These are phyloP conservation scores for Electrona antarctica DNA, from an alignment of 2,113 vertebrate genomes.

Conservation along the genomic window DNA sequence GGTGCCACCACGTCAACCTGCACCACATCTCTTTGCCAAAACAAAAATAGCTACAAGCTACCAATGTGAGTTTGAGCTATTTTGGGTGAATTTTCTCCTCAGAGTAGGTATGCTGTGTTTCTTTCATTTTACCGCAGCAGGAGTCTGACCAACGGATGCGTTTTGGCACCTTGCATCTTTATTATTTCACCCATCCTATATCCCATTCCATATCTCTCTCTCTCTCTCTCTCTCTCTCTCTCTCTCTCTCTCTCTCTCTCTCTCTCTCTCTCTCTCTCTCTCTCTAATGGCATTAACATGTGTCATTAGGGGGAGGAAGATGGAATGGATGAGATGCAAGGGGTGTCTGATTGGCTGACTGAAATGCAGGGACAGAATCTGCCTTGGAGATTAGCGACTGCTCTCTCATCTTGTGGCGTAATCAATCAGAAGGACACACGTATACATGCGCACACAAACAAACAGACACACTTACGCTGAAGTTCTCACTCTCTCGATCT, in stretches of 20 bases:
- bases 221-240: constrained; percentile 14
- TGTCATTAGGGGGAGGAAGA: constrained; percentile 9
- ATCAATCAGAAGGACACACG: background rate
- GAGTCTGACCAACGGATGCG: too few relatives aligned
- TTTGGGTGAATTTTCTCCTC: background rate
- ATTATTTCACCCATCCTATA: background rate
- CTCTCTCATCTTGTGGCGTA: background rate
- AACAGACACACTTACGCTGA: too few relatives aligned
- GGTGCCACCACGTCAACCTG: too few relatives aligned
- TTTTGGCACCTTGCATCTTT: background rate
- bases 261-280: constrained; percentile 5
- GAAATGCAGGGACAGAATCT: background rate
- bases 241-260: constrained; percentile 11
- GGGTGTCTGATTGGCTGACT: constrained; percentile 14
- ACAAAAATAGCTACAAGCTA: too few relatives aligned
- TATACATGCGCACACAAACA: background rate
- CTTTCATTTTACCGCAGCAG: background rate
- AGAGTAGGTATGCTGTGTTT: background rate
- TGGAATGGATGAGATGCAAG: constrained; percentile 15
- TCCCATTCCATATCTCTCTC: background rate
- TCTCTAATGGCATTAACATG: constrained; percentile 20
- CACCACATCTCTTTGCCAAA: too few relatives aligned
- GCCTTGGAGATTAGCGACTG: background rate
- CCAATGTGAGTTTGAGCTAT: background rate
- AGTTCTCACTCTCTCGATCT: too few relatives aligned